Conservation (phyloP, 2,888 invertebrate genomes). For the Drosophila borborema region DNA sequence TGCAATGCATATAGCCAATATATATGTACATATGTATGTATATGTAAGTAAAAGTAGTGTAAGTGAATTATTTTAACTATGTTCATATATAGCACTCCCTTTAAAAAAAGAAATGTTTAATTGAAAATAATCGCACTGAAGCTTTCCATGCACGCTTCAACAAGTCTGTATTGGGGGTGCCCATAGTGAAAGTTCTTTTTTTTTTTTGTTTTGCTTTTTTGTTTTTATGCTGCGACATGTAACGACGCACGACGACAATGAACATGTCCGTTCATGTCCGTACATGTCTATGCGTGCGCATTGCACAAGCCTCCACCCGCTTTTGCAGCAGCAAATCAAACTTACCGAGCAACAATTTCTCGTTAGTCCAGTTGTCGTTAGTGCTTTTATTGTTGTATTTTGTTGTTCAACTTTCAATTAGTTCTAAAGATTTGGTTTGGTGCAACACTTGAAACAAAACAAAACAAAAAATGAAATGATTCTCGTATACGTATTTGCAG, state of each 20-base stretch:
- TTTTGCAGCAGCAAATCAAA: background rate
- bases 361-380: conserved; percentile 32
- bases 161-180: conserved; percentile 28
- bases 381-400: background rate
- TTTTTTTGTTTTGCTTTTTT: background rate
- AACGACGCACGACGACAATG: conserved; percentile 30
- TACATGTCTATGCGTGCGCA: conserved; percentile 25
- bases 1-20: background rate
- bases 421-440: conserved; percentile 25
- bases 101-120: background rate
- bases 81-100: conserved; percentile 14
- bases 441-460: conserved; percentile 32
- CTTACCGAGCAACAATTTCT: conserved; percentile 35
- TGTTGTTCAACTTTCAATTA: conserved; percentile 30
- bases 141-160: conserved; percentile 33
- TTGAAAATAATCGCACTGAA: conserved; percentile 4
- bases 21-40: background rate
- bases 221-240: conserved; percentile 42
- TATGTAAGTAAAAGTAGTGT: background rate
- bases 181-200: conserved; percentile 44
- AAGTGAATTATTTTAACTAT: background rate
- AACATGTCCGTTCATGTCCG: conserved; percentile 33
- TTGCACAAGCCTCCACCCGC: conserved; percentile 18
- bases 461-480: conserved; percentile 8
- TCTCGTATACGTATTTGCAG: conserved; percentile 15